These are phyloP conservation scores for Sebastes taczanowskii DNA, from an alignment of 2,797 vertebrate species.

Conservation along the genomic window DNA sequence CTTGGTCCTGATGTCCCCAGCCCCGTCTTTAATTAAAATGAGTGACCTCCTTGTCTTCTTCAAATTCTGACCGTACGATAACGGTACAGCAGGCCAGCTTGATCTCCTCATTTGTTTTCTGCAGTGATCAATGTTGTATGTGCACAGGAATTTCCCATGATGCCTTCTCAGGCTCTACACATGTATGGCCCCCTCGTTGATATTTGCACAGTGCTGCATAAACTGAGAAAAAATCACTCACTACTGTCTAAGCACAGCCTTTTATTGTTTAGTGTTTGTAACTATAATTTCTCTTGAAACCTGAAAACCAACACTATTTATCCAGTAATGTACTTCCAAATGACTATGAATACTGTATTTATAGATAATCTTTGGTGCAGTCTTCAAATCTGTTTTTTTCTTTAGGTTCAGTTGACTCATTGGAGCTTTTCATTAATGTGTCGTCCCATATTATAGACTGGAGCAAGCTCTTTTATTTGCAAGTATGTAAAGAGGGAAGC, in stretches of 20 bases:
- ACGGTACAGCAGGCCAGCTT: not conserved
- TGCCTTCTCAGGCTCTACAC: not conserved
- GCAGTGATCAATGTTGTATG: not conserved
- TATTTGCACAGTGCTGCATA: constrained; percentile 3
- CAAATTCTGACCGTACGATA: not conserved
- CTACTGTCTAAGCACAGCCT: not conserved
- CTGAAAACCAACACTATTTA: not conserved
- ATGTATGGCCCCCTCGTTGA: not conserved
- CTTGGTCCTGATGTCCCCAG: not conserved
- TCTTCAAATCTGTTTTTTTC: not conserved
- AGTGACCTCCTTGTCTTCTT: not conserved
- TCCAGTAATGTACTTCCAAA: not conserved
- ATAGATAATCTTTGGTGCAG: not conserved
- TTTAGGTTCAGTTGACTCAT: not conserved
- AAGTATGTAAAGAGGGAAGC: not conserved
- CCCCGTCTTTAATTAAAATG: not conserved
- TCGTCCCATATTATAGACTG: too few relatives aligned
- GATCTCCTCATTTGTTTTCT: not conserved
- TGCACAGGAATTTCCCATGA: not conserved
- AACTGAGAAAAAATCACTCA: not conserved
- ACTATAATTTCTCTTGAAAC: not conserved
- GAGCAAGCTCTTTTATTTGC: not conserved
- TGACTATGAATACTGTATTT: not conserved
- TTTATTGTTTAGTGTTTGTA: not conserved
- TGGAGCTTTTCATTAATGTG: not conserved